phyloP scores from a whole-genome alignment of 1,140 invertebrate species.

The Cotesia vestalis region DNA sequence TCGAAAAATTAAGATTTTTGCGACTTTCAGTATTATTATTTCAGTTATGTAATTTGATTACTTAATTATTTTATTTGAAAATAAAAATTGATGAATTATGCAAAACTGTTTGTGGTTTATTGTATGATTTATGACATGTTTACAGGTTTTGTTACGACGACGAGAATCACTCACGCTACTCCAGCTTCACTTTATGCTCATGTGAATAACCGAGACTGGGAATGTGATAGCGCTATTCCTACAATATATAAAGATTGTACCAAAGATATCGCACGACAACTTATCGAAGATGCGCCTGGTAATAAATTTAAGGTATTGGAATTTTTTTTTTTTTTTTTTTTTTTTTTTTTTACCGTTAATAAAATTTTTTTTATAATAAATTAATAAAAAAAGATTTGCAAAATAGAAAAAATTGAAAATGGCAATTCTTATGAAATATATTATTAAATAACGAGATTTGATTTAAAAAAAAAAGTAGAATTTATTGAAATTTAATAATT shows the following conservation, averaged over 20 bases:
- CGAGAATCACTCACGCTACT: constrained; percentile 82
- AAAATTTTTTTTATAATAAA: constrained; percentile 25
- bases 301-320: constrained; percentile 69
- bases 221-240: constrained; percentile 70
- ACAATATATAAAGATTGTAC: constrained; percentile 54
- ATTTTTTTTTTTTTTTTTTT: background rate
- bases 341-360: no score
- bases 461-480: no score
- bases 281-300: constrained; percentile 70
- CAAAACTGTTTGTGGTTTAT: no score
- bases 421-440: no score
- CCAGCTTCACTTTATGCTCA: constrained; percentile 80
- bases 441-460: no score
- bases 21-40: background rate
- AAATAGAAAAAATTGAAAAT: no score
- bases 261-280: constrained; percentile 72
- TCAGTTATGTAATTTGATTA: background rate
- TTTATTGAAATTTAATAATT: no score
- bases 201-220: constrained; percentile 74
- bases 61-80: no score
- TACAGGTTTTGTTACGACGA: constrained; percentile 76
- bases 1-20: no score
- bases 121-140: constrained; percentile 2
- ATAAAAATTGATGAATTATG: no score
- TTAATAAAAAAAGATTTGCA: background rate